A percentile compares a stretch with the other conserved stretches of the same genome.
Conservation (phyloP, 2,888 invertebrate genomes). For the Agrotis clavis region DNA sequence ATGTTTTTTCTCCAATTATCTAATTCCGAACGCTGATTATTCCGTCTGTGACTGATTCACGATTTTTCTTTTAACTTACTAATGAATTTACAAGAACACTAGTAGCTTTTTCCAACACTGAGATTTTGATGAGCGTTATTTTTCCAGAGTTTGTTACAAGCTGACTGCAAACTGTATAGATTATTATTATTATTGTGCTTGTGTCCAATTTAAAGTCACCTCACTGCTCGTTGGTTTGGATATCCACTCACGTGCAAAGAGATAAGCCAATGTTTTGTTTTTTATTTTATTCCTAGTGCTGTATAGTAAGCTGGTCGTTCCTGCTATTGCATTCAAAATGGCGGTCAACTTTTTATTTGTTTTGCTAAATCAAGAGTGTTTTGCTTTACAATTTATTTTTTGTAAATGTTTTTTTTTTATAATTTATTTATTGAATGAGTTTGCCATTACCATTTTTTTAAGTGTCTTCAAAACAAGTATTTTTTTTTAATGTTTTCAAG, state of each 20-base stretch:
- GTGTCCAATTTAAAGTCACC: conserved; percentile 45
- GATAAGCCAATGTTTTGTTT: conserved; percentile 51
- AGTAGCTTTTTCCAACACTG: neutral
- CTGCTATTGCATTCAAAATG: conserved; percentile 22
- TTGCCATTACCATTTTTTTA: too few species aligned
- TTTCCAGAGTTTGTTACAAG: neutral
- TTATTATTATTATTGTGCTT: conserved; percentile 33
- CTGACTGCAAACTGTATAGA: conserved; percentile 2
- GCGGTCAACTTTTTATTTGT: neutral
- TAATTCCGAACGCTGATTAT: too few species aligned
- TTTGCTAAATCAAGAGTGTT: neutral
- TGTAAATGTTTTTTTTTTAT: neutral
- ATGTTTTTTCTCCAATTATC: too few species aligned
- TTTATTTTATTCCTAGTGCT: conserved; percentile 40
- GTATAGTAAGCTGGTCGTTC: conserved; percentile 8
- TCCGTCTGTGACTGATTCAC: too few species aligned
- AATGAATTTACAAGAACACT: neutral
- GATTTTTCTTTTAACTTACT: too few species aligned
- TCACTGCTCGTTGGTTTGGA: conserved; percentile 43
- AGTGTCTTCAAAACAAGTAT: too few species aligned
- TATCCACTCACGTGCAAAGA: conserved; percentile 52
- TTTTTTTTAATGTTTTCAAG: too few species aligned
- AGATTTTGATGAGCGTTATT: neutral
- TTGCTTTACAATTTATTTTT: neutral
- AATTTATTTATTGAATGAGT: too few species aligned